Evolutionary conservation across 2,888 invertebrate species (phyloP).

Genomic region (Peribatodes rhomboidaria): DNA sequence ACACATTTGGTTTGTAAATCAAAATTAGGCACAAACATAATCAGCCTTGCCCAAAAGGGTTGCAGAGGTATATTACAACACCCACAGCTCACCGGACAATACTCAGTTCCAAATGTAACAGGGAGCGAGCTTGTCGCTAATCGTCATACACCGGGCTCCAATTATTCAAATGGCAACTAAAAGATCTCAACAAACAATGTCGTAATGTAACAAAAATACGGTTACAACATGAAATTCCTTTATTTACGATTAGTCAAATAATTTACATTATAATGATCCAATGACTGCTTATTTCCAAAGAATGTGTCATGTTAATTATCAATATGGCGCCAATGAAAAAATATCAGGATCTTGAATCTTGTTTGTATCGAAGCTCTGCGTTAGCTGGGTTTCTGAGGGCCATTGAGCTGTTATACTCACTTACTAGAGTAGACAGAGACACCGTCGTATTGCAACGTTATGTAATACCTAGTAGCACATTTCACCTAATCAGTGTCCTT

Average conservation of each 20-base stretch:
- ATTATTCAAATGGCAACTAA: too few relatives aligned
- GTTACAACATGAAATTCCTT: slow-evolving; percentile 17
- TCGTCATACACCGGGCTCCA: too few relatives aligned
- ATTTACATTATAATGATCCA: slow-evolving; percentile 26
- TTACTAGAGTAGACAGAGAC: too few relatives aligned
- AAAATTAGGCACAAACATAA: slow-evolving; percentile 2
- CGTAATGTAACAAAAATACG: neutral
- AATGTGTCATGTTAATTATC: slow-evolving; percentile 43
- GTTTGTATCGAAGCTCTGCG: slow-evolving; percentile 25
- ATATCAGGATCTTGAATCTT: slow-evolving; percentile 41
- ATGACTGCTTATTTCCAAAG: slow-evolving; percentile 30
- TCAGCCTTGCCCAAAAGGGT: too few relatives aligned
- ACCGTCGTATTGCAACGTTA: too few relatives aligned
- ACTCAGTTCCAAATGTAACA: too few relatives aligned
- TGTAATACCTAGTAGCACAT: too few relatives aligned
- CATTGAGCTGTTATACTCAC: too few relatives aligned
- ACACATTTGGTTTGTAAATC: neutral
- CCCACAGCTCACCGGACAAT: too few relatives aligned
- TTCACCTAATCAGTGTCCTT: too few relatives aligned
- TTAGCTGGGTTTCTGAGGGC: slow-evolving; percentile 12
- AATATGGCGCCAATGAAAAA: slow-evolving; percentile 38
- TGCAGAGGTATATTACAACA: too few relatives aligned
- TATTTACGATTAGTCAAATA: slow-evolving; percentile 25
- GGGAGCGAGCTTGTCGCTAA: too few relatives aligned
- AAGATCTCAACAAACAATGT: slow-evolving; percentile 9